Conservation (phyloP, 64 coral and sea anemone genomes). For the Pocillopora verrucosa region DNA sequence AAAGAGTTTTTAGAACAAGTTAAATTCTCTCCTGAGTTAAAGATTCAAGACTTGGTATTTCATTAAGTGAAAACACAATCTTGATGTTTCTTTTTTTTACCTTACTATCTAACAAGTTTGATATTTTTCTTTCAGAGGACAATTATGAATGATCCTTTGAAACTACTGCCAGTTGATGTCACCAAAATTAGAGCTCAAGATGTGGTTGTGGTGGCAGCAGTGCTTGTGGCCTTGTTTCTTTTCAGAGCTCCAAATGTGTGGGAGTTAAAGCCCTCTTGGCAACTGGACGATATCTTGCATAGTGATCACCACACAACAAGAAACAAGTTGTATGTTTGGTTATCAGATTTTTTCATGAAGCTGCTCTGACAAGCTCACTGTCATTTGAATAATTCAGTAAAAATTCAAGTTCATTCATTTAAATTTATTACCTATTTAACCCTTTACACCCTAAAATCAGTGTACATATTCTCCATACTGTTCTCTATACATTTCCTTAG, state of each 20-base stretch:
- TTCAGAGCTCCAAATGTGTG: slow-evolving; percentile 87
- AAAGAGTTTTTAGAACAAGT: too few relatives aligned
- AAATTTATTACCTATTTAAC: too few relatives aligned
- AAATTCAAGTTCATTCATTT: too few relatives aligned
- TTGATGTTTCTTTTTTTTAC: too few relatives aligned
- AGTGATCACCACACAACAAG: neutral
- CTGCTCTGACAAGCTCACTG: neutral
- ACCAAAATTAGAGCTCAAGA: slow-evolving; percentile 74
- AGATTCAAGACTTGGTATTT: too few relatives aligned
- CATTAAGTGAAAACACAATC: too few relatives aligned
- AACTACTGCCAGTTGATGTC: slow-evolving; percentile 16
- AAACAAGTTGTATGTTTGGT: slow-evolving; percentile 25
- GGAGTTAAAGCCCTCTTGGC: slow-evolving; percentile 75
- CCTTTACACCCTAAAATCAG: too few relatives aligned
- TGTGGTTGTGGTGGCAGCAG: slow-evolving; percentile 61
- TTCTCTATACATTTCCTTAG: too few relatives aligned
- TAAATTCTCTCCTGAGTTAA: too few relatives aligned
- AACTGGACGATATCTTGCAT: slow-evolving; percentile 24
- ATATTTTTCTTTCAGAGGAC: neutral
- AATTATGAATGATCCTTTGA: slow-evolving; percentile 34
- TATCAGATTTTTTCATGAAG: neutral
- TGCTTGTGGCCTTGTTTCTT: slow-evolving; percentile 62
- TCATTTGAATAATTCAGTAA: neutral
- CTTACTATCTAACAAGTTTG: too few relatives aligned
- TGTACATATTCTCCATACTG: too few relatives aligned